Base-by-base conservation (phyloP, 1,140 invertebrate species). In the Bactericera cockerelli region DNA sequence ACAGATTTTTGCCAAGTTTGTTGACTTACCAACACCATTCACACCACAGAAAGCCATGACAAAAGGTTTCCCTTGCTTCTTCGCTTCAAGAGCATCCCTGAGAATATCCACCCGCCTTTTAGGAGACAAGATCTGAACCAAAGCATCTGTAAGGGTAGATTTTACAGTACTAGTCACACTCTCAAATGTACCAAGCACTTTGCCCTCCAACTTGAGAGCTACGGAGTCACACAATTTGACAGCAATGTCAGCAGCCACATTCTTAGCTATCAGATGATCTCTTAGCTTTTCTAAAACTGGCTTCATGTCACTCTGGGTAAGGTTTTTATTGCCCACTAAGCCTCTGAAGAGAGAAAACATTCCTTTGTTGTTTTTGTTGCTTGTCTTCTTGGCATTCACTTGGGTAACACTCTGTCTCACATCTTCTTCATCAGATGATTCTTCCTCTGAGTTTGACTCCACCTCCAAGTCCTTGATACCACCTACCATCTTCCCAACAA, bases 1-100 rank as follows among this genome's bases (percentile, higher is more conserved):
- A 61, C 31, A 28, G 63, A 82, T 79, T 74, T 99, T 99, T 1
- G 97, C 96, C 33, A 99, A 75, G 76, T 99, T 99, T 1, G 97
- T 99, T 0, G 94, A 98, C 70, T 99, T 99, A 54, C 97, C 97
- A 1, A 99, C 97, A 39, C 97, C 97, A 72, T 99, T 99, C 0
- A 99, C 97, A 54, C 97, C 97, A 75, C 97, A 99, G 70, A 99
- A 99, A 0, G 90, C 82, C 75, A 99, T 91, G 1, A 93, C 86
- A 72, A 94, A 99, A 0, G 97, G 95, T n/a, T 82, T 76, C 0
- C 77, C 75, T 63, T 83, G 76, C 56, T 83, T 79, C 65, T 89
- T 84, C 1, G 92, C 86, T 67, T 98, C 92, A 62, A 94, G 73
- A 19, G 94, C 93, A 71, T 99, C 97, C 60, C 97, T 79, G 11